Evolutionary conservation across 2,888 invertebrate species (phyloP).

Genomic region (Idaea biselata): DNA sequence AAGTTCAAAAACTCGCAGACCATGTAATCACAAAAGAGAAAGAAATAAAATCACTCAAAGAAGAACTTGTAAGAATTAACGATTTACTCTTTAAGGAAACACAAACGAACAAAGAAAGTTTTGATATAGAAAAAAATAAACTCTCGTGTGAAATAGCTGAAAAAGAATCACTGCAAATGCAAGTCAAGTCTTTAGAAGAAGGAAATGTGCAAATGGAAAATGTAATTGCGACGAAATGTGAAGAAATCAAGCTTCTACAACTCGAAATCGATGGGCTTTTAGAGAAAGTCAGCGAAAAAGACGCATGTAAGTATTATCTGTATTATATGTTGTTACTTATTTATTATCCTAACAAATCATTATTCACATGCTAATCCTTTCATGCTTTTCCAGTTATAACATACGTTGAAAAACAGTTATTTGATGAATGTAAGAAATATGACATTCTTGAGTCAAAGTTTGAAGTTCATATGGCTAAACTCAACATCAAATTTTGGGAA

Average conservation of each 20-base stretch:
- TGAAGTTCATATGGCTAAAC: constrained; percentile 38
- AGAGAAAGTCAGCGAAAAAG: constrained; percentile 33
- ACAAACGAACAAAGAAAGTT: constrained; percentile 29
- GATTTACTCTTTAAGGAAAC: constrained; percentile 31
- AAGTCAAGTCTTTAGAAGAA: constrained; percentile 27
- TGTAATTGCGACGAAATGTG: constrained; percentile 31
- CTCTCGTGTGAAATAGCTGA: constrained; percentile 29
- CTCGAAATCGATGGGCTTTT: constrained; percentile 31
- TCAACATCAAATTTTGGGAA: constrained; percentile 42
- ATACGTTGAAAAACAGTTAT: constrained; percentile 35
- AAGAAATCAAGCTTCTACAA: constrained; percentile 34
- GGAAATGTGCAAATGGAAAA: constrained; percentile 38
- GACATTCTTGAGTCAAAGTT: constrained; percentile 40
- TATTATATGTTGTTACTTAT: too few species aligned
- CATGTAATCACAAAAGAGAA: constrained; percentile 34
- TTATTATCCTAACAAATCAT: constrained; percentile 6
- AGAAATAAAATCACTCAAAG: constrained; percentile 30
- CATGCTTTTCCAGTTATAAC: constrained; percentile 38
- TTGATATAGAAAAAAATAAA: constrained; percentile 29
- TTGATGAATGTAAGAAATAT: constrained; percentile 39
- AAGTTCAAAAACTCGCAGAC: constrained; percentile 29
- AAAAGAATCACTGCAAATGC: constrained; percentile 30
- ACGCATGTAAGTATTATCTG: constrained; percentile 32
- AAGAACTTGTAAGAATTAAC: constrained; percentile 28
- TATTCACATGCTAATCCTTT: constrained; percentile 1